Conservation (phyloP, 2,797 vertebrate species). For the Darevskia nairensis region DNA sequence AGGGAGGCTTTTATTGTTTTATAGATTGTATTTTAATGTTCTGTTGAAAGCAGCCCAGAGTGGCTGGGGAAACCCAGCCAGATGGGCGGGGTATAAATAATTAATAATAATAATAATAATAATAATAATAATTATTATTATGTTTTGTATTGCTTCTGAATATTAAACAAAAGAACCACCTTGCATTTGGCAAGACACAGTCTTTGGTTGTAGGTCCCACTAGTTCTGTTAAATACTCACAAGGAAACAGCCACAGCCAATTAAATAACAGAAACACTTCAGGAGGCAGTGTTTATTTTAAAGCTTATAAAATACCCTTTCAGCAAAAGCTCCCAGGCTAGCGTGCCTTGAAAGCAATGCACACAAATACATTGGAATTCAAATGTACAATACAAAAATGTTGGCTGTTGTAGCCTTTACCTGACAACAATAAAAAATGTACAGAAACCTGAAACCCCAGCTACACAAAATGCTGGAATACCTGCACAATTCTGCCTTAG, state of each 20-base stretch:
- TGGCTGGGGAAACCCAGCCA: too few relatives aligned
- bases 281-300: neutral
- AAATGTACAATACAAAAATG: neutral
- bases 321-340: neutral
- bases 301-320: neutral
- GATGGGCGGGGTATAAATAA: too few relatives aligned
- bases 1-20: too few relatives aligned
- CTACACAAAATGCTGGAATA: neutral
- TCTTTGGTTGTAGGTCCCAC: neutral
- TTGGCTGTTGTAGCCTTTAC: neutral
- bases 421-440: neutral
- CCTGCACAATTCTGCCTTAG: neutral
- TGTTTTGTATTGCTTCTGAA: too few relatives aligned
- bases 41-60: too few relatives aligned
- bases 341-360: neutral
- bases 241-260: too few relatives aligned
- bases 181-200: too few relatives aligned
- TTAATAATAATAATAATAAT: too few relatives aligned
- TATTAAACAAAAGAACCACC: too few relatives aligned
- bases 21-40: too few relatives aligned
- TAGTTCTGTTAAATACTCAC: too few relatives aligned
- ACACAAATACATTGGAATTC: neutral
- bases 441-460: neutral
- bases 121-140: too few relatives aligned
- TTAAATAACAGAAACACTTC: neutral